A percentile compares a stretch with the other conserved stretches of the same genome.
These are phyloP conservation scores for Portevinia maculata DNA, from an alignment of 2,888 invertebrate genomes.

Conservation along the genomic window DNA sequence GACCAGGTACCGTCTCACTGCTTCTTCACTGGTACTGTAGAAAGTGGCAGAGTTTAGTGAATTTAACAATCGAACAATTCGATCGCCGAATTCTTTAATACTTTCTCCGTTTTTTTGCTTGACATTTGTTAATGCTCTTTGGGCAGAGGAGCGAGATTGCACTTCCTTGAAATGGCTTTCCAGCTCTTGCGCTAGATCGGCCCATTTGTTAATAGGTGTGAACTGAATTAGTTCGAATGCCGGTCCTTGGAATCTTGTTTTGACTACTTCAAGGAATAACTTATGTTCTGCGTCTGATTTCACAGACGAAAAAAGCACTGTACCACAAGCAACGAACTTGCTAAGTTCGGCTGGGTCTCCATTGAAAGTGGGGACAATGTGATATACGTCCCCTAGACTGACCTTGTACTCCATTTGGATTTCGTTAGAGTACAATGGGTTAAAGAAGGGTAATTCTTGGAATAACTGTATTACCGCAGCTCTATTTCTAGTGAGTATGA, in stretches of 20 bases:
- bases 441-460: neutral
- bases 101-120: too few relatives aligned
- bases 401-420: neutral
- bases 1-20: neutral
- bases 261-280: too few relatives aligned
- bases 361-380: neutral
- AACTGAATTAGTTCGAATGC: too few relatives aligned
- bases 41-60: slow-evolving; percentile 11
- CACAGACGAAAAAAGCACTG: too few relatives aligned
- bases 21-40: neutral
- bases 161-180: slow-evolving; percentile 2
- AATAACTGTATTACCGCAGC: neutral
- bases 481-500: neutral
- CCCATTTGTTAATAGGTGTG: neutral
- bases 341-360: neutral
- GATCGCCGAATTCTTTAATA: neutral
- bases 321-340: too few relatives aligned
- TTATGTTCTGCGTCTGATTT: too few relatives aligned
- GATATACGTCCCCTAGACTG: neutral
- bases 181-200: neutral
- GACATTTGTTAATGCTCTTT: slow-evolving; percentile 1
- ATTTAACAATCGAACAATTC: neutral
- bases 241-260: too few relatives aligned
- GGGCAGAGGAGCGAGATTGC: slow-evolving; percentile 1
- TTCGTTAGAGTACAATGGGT: neutral